Evolutionary conservation across 2,888 invertebrate species (phyloP), one percentile per base, ranked within the genome.

Genomic region (Ommatoiulus sabulosus): DNA sequence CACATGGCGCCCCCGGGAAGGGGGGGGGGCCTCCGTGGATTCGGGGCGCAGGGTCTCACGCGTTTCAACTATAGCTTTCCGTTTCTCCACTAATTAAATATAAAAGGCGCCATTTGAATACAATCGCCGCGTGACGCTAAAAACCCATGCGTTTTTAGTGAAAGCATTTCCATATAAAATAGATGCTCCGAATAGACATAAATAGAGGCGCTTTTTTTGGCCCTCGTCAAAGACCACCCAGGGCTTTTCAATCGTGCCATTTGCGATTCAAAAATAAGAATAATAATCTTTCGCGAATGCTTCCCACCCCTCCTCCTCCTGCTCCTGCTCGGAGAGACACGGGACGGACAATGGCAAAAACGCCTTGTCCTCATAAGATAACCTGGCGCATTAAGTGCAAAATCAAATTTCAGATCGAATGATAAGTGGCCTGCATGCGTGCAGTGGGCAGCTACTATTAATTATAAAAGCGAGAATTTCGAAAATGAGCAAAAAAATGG

Each of bases 121-220:
- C 52, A 52, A 52, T 52, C 52, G 52, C 52, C 15, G 52, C 52
- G 15, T 52, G 52, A 52, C 12, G 52, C 52, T 52, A 10, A 52
- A 52, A 52, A 10, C 15, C 52, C 52, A n/a, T 4, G 3, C 12
- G 10, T 52, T 52, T 52, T 52, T 15, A 17, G 52, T 17, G 52
- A 52, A 52, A 52, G 12, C 52, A 52, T 52, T 52, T 52, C 52
- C 52, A 52, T 52, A 52, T 52, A 52, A 52, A 52, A 52, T 52
- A 52, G 52, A 52, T 52, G 52, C 52, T 52, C 52, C 52, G 52
- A 52, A 52, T 52, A 52, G 52, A 52, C 52, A 52, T 52, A 52
- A 52, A 52, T 52, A 52, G 10, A 52, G 52, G 52, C 52, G 52
- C 52, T 52, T 52, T 52, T 52, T 52, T 52, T 10, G 46, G 46